Base-by-base conservation (phyloP, 2,113 vertebrate species). In the Paramisgurnus dabryanus region DNA sequence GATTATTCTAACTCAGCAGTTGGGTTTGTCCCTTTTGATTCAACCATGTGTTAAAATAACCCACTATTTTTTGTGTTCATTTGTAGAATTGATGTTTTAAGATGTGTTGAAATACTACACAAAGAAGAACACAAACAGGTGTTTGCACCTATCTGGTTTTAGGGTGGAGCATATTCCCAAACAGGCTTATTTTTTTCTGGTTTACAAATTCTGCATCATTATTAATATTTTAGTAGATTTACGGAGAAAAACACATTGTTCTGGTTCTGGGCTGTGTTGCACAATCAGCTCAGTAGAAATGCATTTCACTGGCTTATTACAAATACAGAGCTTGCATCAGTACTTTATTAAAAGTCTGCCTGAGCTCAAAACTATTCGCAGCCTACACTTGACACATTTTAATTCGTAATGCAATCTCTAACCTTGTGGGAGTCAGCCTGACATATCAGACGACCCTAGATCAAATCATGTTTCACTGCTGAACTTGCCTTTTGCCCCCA, bases 401-500 rank as follows among this genome's bases (percentile, higher is more conserved):
- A 70, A 88, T 89, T 84, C 86, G 83, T 73, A 82, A 87, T 76
- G 72, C 66, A 83, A 84, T 88, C 84, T 89, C 83, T 88, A 89
- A 89, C 88, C 88, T 89, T 80, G 82, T 41, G 80, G 81, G 83
- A 90, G 80, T 78, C 81, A 73, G 76, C 80, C 85, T 85, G 86
- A 86, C 84, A 87, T 89, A 85, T 88, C 80, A 39, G 34, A 83
- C 83, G 85, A 77, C 58, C 64, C 41, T 67, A 83, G 70, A 89
- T 85, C 79, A 60, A 4, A 88, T 87, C 70, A 81, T 87, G 83
- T 69, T 61, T 72, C 65, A 84, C 76, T 81, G 57, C 61, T 78
- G 74, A 80, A 71, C 84, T 67, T 78, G 81, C 55, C 78, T 73
- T 69, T 43, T 74, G 86, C 84, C 77, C n/a, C 12, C 18, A 80